Evolutionary conservation across 2,797 vertebrate genomes (phyloP), one percentile per base, ranked within the genome.

Genomic region (Catamblyrhynchus diadema): DNA sequence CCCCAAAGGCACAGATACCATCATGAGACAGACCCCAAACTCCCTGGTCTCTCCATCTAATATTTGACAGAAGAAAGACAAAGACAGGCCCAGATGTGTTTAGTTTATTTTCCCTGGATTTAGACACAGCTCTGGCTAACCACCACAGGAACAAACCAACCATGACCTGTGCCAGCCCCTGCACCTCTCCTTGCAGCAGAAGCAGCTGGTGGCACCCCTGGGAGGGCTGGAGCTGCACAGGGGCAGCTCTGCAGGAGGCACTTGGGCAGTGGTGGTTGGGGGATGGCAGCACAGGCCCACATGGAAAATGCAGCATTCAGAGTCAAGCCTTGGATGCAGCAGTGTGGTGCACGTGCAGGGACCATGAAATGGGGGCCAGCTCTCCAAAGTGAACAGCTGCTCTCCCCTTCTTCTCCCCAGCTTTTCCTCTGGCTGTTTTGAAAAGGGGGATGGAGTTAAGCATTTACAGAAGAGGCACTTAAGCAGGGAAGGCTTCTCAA

Each of bases 101-200:
- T 30, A 18, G 16, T 97, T 97, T 97, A 96, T 96, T 95, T 88
- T 44, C 47, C 59, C 84, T 80, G 81, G 33, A 57, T 89, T 90
- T 84, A 92, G 79, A 81, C 91, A 95, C 91, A 95, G 81, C 88
- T 93, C 86, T 79, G 32, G 59, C 67, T 70, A 70, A 78, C 50
- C 72, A 67, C 35, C 56, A 32, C 60, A 59, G 85, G 82, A 93
- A 75, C 64, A 90, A 88, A 88, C 39, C 6, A 86, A 44, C 11
- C 57, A 30, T 3, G 1, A 30, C 54, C 30, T 4, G 61, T 73
- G 74, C 74, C 71, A 87, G 54, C 28, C 23, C 11, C 44, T 8
- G 15, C 14, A 1, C 9, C 25, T 69, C 30, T 70, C 28, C 51
- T 25, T 0, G 0, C n/a, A 59, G 60, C 14, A 59, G 27, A 22